phyloP scores from a whole-genome alignment of 2,888 invertebrate species.

The Zygogramma bicolorata region DNA sequence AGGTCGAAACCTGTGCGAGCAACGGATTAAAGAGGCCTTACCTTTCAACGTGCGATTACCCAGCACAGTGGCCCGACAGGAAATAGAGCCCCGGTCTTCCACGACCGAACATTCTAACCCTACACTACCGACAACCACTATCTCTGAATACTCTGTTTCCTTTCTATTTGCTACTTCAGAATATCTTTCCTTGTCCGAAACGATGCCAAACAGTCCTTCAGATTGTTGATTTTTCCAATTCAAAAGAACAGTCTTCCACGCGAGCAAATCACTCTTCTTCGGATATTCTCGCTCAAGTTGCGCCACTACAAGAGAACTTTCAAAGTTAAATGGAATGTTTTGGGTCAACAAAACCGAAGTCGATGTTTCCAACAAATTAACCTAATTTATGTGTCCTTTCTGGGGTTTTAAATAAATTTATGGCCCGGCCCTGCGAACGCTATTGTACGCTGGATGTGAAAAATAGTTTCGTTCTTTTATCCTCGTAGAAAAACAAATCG shows the following conservation, averaged over 20 bases:
- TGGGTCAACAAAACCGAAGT: constrained; percentile 33
- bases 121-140: too few relatives aligned
- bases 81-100: too few relatives aligned
- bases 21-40: too few relatives aligned
- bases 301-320: constrained; percentile 12
- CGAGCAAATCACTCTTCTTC: constrained; percentile 15
- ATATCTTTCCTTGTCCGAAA: not conserved
- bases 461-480: constrained; percentile 31
- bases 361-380: constrained; percentile 40
- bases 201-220: not conserved
- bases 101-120: too few relatives aligned
- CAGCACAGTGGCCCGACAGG: too few relatives aligned
- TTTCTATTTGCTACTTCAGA: too few relatives aligned
- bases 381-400: constrained; percentile 38
- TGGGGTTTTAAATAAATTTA: constrained; percentile 38
- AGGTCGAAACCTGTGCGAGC: too few relatives aligned
- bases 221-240: not conserved
- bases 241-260: not conserved
- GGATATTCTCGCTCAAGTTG: constrained; percentile 17
- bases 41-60: too few relatives aligned
- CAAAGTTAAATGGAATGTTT: constrained; percentile 31
- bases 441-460: constrained; percentile 30
- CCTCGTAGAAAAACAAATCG: constrained; percentile 33
- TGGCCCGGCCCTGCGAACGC: constrained; percentile 19
- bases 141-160: too few relatives aligned